These are phyloP conservation scores for Junonia oenone DNA, from an alignment of 2,888 invertebrate species.

Conservation along the genomic window DNA sequence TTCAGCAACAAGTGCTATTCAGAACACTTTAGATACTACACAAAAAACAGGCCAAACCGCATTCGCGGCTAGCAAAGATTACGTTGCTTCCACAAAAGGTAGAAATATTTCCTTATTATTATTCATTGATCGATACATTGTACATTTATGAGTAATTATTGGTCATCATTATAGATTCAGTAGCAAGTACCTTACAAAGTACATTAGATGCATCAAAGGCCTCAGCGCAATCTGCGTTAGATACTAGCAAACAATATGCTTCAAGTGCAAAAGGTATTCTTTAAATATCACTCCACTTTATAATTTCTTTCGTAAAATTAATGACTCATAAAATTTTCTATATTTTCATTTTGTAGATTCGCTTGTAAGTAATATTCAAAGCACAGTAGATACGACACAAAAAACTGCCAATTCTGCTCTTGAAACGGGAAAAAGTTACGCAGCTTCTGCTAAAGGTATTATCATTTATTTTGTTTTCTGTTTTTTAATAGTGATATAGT, in stretches of 20 bases:
- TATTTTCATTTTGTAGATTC: conserved; percentile 5
- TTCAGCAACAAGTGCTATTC: conserved; percentile 37
- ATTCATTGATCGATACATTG: background rate
- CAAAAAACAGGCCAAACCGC: conserved; percentile 49
- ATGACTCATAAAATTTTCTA: background rate
- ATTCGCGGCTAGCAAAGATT: conserved; percentile 46
- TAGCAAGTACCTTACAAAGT: conserved; percentile 48
- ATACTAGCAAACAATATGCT: conserved; percentile 48
- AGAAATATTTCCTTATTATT: conserved; percentile 6
- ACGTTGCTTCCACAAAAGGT: conserved; percentile 47
- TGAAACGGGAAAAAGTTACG: conserved; percentile 32
- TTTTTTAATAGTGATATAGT: background rate
- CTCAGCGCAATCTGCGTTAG: conserved; percentile 45
- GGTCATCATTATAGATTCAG: conserved; percentile 46
- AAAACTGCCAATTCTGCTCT: conserved; percentile 44
- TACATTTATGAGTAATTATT: background rate
- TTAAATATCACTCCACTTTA: background rate
- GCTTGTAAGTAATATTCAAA: conserved; percentile 9
- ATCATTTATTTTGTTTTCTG: no score
- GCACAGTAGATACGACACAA: conserved; percentile 39
- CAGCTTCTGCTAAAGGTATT: conserved; percentile 48
- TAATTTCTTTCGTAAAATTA: background rate
- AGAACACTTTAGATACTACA: conserved; percentile 44
- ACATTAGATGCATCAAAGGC: conserved; percentile 45
- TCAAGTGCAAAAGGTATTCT: conserved; percentile 44